Evolutionary conservation across 2,797 vertebrate genomes (phyloP).

Genomic region (Cossypha caffra): DNA sequence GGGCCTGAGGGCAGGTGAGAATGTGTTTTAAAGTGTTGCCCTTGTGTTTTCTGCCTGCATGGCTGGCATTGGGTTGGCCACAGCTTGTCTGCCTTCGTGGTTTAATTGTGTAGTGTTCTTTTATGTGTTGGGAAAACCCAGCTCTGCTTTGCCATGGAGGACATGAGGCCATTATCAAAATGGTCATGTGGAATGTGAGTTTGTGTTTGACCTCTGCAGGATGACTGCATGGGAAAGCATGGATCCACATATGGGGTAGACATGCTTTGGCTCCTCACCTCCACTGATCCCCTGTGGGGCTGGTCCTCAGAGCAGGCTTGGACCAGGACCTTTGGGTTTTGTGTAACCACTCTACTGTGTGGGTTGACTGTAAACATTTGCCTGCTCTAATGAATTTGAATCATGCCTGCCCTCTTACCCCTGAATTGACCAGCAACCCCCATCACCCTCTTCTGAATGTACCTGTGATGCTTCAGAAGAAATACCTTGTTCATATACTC

Average conservation of each 20-base stretch:
- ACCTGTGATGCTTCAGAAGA: neutral
- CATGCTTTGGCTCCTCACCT: neutral
- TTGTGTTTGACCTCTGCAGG: neutral
- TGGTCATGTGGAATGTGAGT: fast-evolving
- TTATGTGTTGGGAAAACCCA: fast-evolving
- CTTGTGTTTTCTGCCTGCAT: neutral
- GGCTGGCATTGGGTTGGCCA: neutral
- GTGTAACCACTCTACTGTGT: fast-evolving
- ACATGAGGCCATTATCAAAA: neutral
- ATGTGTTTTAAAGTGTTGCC: neutral
- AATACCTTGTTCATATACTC: neutral
- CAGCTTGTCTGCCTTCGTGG: neutral
- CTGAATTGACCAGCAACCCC: neutral
- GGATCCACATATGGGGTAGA: fast-evolving
- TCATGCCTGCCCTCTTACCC: neutral
- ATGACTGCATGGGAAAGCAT: neutral
- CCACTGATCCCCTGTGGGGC: fast-evolving
- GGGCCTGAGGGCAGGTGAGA: neutral
- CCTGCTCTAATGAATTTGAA: neutral
- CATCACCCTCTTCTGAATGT: neutral
- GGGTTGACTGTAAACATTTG: neutral
- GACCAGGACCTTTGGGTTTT: neutral
- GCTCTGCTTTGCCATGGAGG: neutral
- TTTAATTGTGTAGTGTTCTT: fast-evolving
- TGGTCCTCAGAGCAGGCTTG: neutral